phyloP scores from a whole-genome alignment of 2,113 vertebrate genomes.

The Zosterops hypoxanthus region DNA sequence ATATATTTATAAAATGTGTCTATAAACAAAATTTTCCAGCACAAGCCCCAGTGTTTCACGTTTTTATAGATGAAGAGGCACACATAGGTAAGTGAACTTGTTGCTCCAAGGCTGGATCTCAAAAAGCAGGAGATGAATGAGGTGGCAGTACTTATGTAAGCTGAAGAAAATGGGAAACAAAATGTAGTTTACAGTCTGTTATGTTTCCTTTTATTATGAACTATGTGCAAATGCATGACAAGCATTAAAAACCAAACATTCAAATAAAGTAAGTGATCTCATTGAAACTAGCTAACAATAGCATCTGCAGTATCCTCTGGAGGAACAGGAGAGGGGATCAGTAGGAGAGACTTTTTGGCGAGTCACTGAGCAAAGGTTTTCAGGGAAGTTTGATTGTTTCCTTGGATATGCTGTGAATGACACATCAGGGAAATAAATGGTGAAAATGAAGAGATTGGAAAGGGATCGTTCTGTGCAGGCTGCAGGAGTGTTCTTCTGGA shows the following conservation, averaged over 20 bases:
- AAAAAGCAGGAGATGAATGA: background rate
- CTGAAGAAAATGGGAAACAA: background rate
- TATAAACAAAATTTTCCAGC: background rate
- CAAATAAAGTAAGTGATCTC: background rate
- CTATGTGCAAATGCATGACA: background rate
- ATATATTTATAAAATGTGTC: background rate
- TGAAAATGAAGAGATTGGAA: background rate
- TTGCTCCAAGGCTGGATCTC: background rate
- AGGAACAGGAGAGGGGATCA: background rate
- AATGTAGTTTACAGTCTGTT: background rate
- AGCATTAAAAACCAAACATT: background rate
- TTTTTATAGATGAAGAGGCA: background rate
- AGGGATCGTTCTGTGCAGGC: background rate
- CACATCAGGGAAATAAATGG: background rate
- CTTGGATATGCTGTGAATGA: background rate
- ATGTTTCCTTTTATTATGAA: background rate
- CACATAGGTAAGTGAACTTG: background rate
- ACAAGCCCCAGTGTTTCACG: accelerated
- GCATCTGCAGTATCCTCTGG: background rate
- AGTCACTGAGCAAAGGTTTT: background rate
- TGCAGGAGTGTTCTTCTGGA: background rate
- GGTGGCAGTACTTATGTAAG: background rate
- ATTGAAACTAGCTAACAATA: background rate
- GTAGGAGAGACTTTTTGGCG: background rate
- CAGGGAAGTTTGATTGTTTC: background rate